A percentile compares a stretch with the other conserved stretches of the same genome.
Conservation (phyloP, 2,113 vertebrate genomes). For the Cochlearius cochlearius region DNA sequence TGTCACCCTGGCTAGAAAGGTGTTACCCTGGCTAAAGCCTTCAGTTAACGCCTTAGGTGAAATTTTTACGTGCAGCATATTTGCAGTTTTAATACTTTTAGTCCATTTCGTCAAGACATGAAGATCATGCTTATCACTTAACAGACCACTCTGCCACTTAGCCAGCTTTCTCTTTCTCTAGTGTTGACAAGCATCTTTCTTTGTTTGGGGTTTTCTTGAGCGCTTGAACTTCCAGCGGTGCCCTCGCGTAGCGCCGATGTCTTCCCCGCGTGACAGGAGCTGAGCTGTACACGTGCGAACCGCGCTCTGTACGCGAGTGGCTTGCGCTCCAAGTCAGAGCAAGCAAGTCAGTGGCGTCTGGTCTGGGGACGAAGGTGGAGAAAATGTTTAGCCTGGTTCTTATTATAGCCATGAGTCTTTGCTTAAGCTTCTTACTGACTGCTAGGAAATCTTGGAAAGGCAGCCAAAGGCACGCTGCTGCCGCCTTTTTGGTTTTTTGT, state of each 20-base stretch:
- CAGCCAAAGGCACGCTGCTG: neutral
- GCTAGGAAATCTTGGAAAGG: neutral
- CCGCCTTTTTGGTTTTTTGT: neutral
- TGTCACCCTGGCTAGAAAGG: neutral
- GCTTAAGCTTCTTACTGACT: neutral
- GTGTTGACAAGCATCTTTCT: neutral
- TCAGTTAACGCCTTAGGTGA: neutral
- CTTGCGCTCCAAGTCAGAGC: neutral
- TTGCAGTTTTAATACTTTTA: neutral
- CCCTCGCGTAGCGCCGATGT: neutral
- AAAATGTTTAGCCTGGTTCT: no score
- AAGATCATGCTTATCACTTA: neutral
- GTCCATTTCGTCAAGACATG: neutral
- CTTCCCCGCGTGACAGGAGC: no score
- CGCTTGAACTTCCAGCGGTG: neutral
- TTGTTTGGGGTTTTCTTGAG: neutral
- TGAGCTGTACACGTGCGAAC: no score
- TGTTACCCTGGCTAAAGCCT: neutral
- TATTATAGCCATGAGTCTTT: neutral
- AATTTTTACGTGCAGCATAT: neutral
- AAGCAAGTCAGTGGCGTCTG: neutral
- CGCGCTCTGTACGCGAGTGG: accelerated
- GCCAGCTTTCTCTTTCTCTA: neutral
- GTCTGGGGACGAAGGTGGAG: neutral
- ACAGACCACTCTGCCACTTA: neutral